These are phyloP conservation scores for Theocolax elegans DNA, from an alignment of 1,140 invertebrate species.

Conservation along the genomic window DNA sequence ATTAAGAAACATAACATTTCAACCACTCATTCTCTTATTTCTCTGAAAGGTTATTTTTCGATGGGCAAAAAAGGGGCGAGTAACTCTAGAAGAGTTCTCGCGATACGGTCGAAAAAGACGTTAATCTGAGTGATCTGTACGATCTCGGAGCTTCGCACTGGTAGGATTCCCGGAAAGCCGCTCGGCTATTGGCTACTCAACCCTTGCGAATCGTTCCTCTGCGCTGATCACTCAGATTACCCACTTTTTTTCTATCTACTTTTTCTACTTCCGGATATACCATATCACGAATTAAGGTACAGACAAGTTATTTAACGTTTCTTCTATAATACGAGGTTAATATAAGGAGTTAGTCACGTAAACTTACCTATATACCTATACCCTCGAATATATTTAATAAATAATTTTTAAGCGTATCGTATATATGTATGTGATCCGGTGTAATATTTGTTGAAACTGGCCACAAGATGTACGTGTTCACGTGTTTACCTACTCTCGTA, in stretches of 20 bases:
- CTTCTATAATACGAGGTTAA: too few relatives aligned
- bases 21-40: too few relatives aligned
- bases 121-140: slow-evolving; percentile 23
- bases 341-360: too few relatives aligned
- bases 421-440: too few relatives aligned
- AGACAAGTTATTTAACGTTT: too few relatives aligned
- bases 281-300: neutral
- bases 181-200: slow-evolving; percentile 22
- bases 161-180: slow-evolving; percentile 4
- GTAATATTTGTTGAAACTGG: too few relatives aligned
- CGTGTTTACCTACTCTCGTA: too few relatives aligned
- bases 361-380: neutral
- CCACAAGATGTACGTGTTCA: too few relatives aligned
- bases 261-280: slow-evolving; percentile 11
- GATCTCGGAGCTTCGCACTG: neutral
- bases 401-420: too few relatives aligned
- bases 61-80: neutral
- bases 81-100: neutral
- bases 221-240: slow-evolving; percentile 30
- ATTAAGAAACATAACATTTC: too few relatives aligned
- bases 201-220: slow-evolving; percentile 1
- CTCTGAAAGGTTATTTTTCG: neutral
- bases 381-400: too few relatives aligned
- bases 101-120: slow-evolving; percentile 11
- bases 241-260: slow-evolving; percentile 11